Evolutionary conservation across 2,888 invertebrate species (phyloP).

Genomic region (Nomada flava): DNA sequence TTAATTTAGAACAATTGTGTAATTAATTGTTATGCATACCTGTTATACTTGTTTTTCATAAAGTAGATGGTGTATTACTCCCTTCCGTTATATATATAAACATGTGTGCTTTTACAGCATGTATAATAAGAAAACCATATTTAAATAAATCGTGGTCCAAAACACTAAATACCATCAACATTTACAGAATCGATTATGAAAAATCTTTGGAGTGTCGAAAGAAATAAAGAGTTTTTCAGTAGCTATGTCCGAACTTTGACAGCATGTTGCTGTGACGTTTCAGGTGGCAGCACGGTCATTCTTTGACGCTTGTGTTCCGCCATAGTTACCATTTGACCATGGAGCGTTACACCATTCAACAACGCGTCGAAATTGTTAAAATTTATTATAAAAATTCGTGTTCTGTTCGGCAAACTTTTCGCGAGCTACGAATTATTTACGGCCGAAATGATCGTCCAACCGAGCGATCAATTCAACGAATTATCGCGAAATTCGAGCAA

Average conservation of each 20-base stretch:
- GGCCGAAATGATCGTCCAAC: background rate
- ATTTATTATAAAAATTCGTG: conserved; percentile 4
- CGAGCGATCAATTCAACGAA: background rate
- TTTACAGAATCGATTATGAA: too few relatives aligned
- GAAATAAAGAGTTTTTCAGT: background rate
- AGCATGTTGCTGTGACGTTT: background rate
- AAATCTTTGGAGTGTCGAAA: too few relatives aligned
- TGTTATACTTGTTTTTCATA: too few relatives aligned
- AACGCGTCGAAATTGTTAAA: background rate
- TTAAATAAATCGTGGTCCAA: too few relatives aligned
- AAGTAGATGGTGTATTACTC: too few relatives aligned
- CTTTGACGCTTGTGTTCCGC: background rate
- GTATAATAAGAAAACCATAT: too few relatives aligned
- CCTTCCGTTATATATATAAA: too few relatives aligned
- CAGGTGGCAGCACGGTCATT: background rate
- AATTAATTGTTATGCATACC: too few relatives aligned
- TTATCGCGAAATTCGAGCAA: background rate
- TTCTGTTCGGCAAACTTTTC: background rate
- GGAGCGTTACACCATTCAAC: conserved; percentile 1
- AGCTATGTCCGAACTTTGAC: background rate
- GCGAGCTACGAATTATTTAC: background rate
- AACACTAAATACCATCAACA: too few relatives aligned
- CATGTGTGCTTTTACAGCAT: too few relatives aligned
- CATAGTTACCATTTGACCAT: background rate
- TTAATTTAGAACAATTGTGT: too few relatives aligned